These are phyloP conservation scores for Seriola rivoliana DNA, from an alignment of 2,113 vertebrate genomes.

Conservation along the genomic window DNA sequence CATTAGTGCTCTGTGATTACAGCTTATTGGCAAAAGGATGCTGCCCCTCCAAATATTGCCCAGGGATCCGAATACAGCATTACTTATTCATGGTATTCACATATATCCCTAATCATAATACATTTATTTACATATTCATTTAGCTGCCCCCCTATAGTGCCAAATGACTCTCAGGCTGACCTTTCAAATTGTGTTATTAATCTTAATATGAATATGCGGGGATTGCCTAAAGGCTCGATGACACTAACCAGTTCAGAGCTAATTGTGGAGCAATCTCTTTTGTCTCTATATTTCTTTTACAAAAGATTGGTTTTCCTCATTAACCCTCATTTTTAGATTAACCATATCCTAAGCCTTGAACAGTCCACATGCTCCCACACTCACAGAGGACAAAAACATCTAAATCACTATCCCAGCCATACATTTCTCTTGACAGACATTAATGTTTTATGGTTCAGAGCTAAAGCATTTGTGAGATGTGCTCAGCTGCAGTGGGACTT, in stretches of 20 bases:
- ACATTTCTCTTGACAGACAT: slow-evolving; percentile 12
- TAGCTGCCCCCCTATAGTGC: slow-evolving; percentile 47
- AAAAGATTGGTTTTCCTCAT: slow-evolving; percentile 22
- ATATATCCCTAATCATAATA: slow-evolving; percentile 60
- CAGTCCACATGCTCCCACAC: background rate
- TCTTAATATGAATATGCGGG: slow-evolving; percentile 43
- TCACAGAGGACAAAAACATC: background rate
- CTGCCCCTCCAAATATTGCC: slow-evolving; percentile 50
- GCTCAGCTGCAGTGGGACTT: background rate
- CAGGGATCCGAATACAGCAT: slow-evolving; percentile 53
- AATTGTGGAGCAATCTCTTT: slow-evolving; percentile 43
- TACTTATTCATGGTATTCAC: slow-evolving; percentile 63
- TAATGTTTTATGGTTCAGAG: slow-evolving; percentile 25
- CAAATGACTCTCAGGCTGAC: slow-evolving; percentile 54
- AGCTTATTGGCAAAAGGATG: slow-evolving; percentile 52
- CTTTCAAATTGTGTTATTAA: slow-evolving; percentile 66
- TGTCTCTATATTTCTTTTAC: slow-evolving; percentile 18
- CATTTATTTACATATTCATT: slow-evolving; percentile 66
- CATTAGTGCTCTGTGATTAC: slow-evolving; percentile 67
- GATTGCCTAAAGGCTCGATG: slow-evolving; percentile 24
- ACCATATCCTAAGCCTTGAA: background rate
- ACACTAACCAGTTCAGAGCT: slow-evolving; percentile 23
- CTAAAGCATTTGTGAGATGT: background rate
- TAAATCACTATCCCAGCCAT: background rate
- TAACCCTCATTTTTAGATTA: slow-evolving; percentile 11